These are phyloP conservation scores for Archips xylosteana DNA, from an alignment of 2,888 invertebrate genomes.

Conservation along the genomic window DNA sequence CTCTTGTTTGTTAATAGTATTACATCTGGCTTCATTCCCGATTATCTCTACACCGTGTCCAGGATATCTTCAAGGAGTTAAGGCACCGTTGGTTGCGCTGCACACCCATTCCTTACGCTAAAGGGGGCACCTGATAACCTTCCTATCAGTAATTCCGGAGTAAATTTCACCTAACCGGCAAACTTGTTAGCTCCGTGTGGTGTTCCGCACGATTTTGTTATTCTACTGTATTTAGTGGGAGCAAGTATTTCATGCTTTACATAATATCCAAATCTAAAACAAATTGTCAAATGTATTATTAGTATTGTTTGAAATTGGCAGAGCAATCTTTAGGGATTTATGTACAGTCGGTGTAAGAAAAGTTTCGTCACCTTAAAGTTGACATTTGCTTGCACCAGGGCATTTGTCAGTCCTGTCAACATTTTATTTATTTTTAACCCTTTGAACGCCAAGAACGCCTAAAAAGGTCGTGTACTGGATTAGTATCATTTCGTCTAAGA, in stretches of 20 bases:
- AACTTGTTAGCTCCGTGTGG: conserved; percentile 44
- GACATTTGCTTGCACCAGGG: too few relatives aligned
- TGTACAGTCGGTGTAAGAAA: too few relatives aligned
- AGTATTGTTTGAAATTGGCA: too few relatives aligned
- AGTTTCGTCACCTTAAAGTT: too few relatives aligned
- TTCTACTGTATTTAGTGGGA: not conserved
- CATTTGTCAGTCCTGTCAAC: too few relatives aligned
- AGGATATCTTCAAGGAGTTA: conserved; percentile 47
- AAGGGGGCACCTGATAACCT: conserved; percentile 72
- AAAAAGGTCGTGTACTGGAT: too few relatives aligned
- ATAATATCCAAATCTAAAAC: not conserved
- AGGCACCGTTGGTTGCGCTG: conserved; percentile 59
- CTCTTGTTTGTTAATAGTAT: not conserved
- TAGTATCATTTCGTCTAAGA: too few relatives aligned
- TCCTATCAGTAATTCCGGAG: conserved; percentile 57
- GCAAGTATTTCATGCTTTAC: not conserved
- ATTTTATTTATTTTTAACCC: too few relatives aligned
- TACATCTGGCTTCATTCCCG: not conserved
- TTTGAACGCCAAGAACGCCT: too few relatives aligned
- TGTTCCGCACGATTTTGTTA: conserved; percentile 31
- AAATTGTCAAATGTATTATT: too few relatives aligned
- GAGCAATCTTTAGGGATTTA: too few relatives aligned
- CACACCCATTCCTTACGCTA: conserved; percentile 58
- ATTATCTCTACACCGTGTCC: conserved; percentile 21
- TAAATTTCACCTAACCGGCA: conserved; percentile 55